phyloP scores from a whole-genome alignment of 2,888 invertebrate species.

The Tachystola acroxantha region DNA sequence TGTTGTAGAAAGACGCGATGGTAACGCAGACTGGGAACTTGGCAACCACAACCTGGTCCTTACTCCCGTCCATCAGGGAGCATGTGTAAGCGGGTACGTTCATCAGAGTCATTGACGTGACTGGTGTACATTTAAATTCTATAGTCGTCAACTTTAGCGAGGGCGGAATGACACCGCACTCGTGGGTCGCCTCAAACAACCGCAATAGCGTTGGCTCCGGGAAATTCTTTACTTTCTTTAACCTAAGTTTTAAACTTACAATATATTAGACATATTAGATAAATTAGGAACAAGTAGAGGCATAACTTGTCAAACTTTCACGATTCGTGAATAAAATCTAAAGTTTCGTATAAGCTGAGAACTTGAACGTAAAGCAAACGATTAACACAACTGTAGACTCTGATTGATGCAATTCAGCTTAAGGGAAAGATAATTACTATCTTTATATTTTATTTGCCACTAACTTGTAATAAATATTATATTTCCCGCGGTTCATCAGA shows the following conservation, averaged over 20 bases:
- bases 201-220: slow-evolving; percentile 57
- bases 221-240: slow-evolving; percentile 66
- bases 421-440: no score
- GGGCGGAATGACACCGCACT: slow-evolving; percentile 52
- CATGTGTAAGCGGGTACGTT: slow-evolving; percentile 63
- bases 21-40: slow-evolving; percentile 64
- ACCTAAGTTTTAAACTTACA: slow-evolving; percentile 34
- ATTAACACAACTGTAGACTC: no score
- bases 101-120: slow-evolving; percentile 54
- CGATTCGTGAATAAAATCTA: no score
- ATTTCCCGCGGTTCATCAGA: slow-evolving; percentile 77
- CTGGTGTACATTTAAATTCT: slow-evolving; percentile 61
- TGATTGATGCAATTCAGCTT: no score
- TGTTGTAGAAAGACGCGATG: slow-evolving; percentile 69
- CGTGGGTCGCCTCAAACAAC: slow-evolving; percentile 49
- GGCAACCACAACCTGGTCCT: slow-evolving; percentile 64
- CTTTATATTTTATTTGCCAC: no score
- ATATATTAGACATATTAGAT: slow-evolving; percentile 2
- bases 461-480: slow-evolving; percentile 75
- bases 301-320: no score
- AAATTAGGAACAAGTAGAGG: no score
- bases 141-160: slow-evolving; percentile 39
- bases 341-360: no score
- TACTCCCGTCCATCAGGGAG: slow-evolving; percentile 61
- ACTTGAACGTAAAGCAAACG: no score